phyloP scores from a whole-genome alignment of 1,140 invertebrate species.

The Aphelinus certus region DNA sequence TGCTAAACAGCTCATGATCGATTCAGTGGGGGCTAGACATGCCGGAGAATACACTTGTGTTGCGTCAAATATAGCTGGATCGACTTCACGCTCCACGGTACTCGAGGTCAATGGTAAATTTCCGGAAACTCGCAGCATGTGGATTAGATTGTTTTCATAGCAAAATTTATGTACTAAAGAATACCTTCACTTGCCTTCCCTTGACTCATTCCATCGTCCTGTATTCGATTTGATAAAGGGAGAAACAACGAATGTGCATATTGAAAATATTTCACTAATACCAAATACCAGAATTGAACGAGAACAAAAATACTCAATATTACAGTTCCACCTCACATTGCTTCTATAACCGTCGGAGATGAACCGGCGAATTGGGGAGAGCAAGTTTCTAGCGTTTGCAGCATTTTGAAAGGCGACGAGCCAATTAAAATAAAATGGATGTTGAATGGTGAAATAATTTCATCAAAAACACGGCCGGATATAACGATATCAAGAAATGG shows the following conservation, averaged over 20 bases:
- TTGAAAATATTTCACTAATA: no score
- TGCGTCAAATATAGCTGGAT: conserved; percentile 76
- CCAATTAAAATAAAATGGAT: conserved; percentile 81
- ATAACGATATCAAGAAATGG: conserved; percentile 78
- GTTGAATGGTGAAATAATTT: conserved; percentile 75
- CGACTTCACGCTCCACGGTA: conserved; percentile 65
- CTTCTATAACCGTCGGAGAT: conserved; percentile 80
- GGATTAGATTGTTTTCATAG: conserved; percentile 4
- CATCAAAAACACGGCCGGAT: conserved; percentile 70
- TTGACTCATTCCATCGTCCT: no score
- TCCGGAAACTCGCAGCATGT: not conserved
- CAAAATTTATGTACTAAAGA: no score
- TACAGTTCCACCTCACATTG: conserved; percentile 81
- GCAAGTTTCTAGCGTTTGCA: conserved; percentile 78
- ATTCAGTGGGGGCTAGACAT: conserved; percentile 66
- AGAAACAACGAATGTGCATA: not conserved
- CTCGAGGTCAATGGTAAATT: conserved; percentile 69
- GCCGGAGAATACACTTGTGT: conserved; percentile 73
- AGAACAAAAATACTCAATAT: conserved; percentile 48
- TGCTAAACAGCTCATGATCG: conserved; percentile 54
- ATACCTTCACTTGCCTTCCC: no score
- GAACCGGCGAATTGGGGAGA: conserved; percentile 84
- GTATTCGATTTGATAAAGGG: no score
- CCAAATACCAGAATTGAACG: no score
- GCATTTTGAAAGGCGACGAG: conserved; percentile 80